These are phyloP conservation scores for Stegodyphus dumicola DNA, from an alignment of 1,140 invertebrate genomes.

Conservation along the genomic window DNA sequence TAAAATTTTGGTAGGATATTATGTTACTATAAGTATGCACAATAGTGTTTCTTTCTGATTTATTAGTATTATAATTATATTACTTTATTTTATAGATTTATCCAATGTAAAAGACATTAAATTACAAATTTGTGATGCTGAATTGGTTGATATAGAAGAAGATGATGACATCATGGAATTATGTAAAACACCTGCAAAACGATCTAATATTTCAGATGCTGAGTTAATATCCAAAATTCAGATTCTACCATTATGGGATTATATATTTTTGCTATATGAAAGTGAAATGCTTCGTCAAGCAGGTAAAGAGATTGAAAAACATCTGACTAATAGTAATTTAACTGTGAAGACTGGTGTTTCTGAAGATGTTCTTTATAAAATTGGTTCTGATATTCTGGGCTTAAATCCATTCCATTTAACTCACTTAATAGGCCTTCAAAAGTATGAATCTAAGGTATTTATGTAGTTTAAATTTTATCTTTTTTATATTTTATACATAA, in stretches of 20 bases:
- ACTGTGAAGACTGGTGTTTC: not conserved
- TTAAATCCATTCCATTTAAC: not conserved
- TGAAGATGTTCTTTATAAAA: not conserved
- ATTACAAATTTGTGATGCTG: not conserved
- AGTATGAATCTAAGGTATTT: not conserved
- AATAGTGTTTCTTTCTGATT: too few species aligned
- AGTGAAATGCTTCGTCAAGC: not conserved
- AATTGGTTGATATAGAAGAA: not conserved
- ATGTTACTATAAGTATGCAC: too few species aligned
- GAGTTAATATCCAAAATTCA: not conserved
- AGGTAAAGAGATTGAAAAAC: not conserved
- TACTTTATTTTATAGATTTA: not conserved
- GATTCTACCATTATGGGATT: not conserved
- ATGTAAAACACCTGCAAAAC: not conserved
- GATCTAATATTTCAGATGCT: not conserved
- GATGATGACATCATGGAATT: not conserved
- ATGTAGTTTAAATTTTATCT: too few species aligned
- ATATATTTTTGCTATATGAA: not conserved
- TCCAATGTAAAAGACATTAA: not conserved
- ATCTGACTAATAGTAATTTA: not conserved
- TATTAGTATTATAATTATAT: too few species aligned
- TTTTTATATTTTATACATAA: too few species aligned
- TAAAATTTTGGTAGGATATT: too few species aligned
- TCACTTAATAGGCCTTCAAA: not conserved
- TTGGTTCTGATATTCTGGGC: not conserved